Conservation (phyloP, 1,140 invertebrate species). For the Teleopsis dalmanni region DNA sequence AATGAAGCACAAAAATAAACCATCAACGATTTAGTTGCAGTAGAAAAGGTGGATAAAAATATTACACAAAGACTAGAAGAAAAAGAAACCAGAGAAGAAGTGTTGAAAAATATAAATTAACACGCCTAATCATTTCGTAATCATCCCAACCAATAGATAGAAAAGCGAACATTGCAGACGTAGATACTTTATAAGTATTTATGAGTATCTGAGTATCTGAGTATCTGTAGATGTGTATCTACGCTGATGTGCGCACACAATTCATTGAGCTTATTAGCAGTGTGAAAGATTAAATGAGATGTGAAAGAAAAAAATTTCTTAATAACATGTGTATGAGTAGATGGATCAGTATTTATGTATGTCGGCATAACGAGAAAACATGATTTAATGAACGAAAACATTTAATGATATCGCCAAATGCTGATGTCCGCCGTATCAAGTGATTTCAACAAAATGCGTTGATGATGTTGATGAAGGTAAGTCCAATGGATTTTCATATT, state of each 20-base stretch:
- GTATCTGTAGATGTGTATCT: neutral
- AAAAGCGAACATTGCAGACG: neutral
- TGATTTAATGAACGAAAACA: conserved; percentile 11
- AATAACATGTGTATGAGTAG: neutral
- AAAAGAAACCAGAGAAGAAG: conserved; percentile 6
- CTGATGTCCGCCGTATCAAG: neutral
- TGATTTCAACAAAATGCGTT: neutral
- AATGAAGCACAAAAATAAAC: too few relatives aligned
- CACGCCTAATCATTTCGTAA: conserved; percentile 18
- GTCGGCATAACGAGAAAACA: neutral
- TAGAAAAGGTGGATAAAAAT: neutral
- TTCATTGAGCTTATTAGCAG: conserved; percentile 16
- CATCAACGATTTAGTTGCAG: neutral
- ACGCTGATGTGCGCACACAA: neutral
- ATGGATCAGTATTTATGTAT: neutral
- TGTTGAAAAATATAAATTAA: conserved; percentile 18
- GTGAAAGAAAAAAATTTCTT: neutral
- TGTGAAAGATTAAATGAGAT: conserved; percentile 16
- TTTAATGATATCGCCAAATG: conserved; percentile 9
- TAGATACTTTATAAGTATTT: neutral
- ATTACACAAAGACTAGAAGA: neutral
- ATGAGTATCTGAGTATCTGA: neutral
- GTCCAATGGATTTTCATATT: too few relatives aligned
- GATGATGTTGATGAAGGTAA: too few relatives aligned
- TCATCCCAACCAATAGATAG: conserved; percentile 6